phyloP scores from a whole-genome alignment of 2,888 invertebrate species.

The Ormyrus pomaceus region DNA sequence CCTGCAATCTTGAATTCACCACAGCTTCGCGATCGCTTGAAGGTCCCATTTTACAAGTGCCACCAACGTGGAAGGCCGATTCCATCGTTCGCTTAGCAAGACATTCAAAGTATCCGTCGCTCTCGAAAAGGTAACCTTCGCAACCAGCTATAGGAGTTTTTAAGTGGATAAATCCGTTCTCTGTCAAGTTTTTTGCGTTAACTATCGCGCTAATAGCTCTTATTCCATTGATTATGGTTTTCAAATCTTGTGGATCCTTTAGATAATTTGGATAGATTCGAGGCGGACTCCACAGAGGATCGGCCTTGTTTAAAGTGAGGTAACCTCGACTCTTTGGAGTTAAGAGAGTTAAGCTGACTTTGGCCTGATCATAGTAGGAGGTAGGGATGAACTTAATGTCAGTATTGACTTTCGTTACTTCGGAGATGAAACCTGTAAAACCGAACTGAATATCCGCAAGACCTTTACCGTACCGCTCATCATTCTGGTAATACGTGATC shows the following conservation, averaged over 20 bases:
- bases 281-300: conserved; percentile 75
- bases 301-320: no score
- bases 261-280: conserved; percentile 84
- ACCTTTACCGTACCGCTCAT: conserved; percentile 64
- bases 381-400: conserved; percentile 68
- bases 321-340: conserved; percentile 77
- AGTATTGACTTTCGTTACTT: conserved; percentile 78
- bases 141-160: no score
- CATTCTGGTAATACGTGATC: conserved; percentile 2
- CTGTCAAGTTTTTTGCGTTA: no score
- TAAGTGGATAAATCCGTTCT: no score
- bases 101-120: neutral
- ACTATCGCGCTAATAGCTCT: no score
- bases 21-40: conserved; percentile 13
- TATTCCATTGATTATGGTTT: no score
- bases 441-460: conserved; percentile 81
- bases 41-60: conserved; percentile 35
- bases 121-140: neutral
- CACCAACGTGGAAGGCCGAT: neutral
- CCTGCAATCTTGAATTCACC: conserved; percentile 11
- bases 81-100: neutral
- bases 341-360: conserved; percentile 80
- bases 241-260: conserved; percentile 78
- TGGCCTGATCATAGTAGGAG: conserved; percentile 78
- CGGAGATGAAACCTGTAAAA: conserved; percentile 57